phyloP scores from a whole-genome alignment of 2,113 vertebrate genomes.

The Corydoras sp. region DNA sequence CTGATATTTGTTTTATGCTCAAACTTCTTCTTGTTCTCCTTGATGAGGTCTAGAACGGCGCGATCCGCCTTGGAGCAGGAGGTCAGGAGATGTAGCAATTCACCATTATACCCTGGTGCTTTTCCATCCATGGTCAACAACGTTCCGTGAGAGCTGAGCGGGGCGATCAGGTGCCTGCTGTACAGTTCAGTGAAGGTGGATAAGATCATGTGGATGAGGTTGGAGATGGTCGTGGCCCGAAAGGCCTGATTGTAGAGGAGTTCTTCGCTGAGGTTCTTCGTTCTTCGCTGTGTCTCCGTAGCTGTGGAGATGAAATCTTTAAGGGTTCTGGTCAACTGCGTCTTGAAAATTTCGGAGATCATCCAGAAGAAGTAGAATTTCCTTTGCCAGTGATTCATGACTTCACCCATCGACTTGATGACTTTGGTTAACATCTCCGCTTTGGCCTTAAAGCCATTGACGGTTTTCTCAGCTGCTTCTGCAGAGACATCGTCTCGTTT shows the following conservation, averaged over 20 bases:
- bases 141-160: constrained; percentile 43
- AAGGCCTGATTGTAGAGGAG: constrained; percentile 40
- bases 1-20: constrained; percentile 32
- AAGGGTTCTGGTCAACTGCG: constrained; percentile 38
- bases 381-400: constrained; percentile 53
- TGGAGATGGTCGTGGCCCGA: constrained; percentile 13
- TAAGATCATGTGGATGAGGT: constrained; percentile 52
- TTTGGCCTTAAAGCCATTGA: constrained; percentile 43
- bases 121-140: constrained; percentile 44
- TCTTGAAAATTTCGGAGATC: constrained; percentile 46
- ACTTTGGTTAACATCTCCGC: neutral
- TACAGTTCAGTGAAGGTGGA: constrained; percentile 49
- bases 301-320: constrained; percentile 34
- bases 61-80: constrained; percentile 31
- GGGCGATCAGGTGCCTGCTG: constrained; percentile 47
- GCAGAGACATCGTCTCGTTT: constrained; percentile 12
- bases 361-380: constrained; percentile 22
- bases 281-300: neutral
- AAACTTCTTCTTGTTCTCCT: constrained; percentile 44
- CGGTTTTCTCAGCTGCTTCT: constrained; percentile 12
- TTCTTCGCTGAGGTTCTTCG: constrained; percentile 39
- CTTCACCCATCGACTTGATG: constrained; percentile 41
- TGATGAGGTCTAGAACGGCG: constrained; percentile 27
- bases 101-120: constrained; percentile 3
- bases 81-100: constrained; percentile 6